Percentiles rank a stretch among this genome's conserved stretches.
Conservation (phyloP, 2,797 vertebrate species). For the Emydoidea blandingii region DNA sequence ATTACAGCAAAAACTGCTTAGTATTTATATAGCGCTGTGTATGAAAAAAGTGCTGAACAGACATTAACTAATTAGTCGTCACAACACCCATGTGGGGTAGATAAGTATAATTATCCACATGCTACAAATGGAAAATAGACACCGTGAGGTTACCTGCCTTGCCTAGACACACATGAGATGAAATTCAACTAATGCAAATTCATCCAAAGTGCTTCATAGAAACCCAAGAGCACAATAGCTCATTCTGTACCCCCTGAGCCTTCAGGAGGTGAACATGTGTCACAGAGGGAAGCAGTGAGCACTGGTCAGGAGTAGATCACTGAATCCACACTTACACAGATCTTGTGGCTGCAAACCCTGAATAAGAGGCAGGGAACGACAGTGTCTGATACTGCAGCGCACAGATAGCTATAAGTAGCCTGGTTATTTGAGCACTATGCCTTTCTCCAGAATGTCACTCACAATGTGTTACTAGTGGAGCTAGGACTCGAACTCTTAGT, state of each 20-base stretch:
- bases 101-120: constrained; percentile 72
- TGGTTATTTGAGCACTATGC: constrained; percentile 38
- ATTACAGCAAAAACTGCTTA: constrained; percentile 64
- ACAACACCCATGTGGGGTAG: constrained; percentile 73
- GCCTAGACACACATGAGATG: constrained; percentile 51
- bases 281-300: neutral
- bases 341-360: neutral
- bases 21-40: constrained; percentile 45
- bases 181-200: constrained; percentile 60
- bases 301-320: constrained; percentile 3
- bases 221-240: constrained; percentile 27
- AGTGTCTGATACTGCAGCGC: neutral
- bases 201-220: constrained; percentile 27
- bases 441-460: neutral
- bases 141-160: constrained; percentile 67
- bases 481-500: neutral
- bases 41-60: constrained; percentile 70
- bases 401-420: constrained; percentile 40
- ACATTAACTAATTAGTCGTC: constrained; percentile 77
- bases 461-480: neutral
- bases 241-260: neutral
- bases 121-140: constrained; percentile 71
- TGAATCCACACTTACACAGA: neutral
- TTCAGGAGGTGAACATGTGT: neutral
- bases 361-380: neutral